Percentiles rank a stretch among this genome's conserved stretches.
Conservation (phyloP, 2,888 invertebrate genomes). For the Tetranychus truncatus region DNA sequence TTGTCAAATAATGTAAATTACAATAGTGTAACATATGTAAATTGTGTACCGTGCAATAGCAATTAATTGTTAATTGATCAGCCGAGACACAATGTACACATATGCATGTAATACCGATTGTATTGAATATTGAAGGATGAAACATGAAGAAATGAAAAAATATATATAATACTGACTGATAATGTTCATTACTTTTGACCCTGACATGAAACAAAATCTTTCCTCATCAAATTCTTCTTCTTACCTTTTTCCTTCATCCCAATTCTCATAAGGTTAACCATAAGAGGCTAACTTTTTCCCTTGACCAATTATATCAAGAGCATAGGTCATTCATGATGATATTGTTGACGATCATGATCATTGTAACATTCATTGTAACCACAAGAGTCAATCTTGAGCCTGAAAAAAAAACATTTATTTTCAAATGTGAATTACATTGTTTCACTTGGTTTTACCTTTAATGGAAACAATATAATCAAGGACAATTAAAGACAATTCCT, state of each 20-base stretch:
- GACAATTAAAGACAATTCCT: too few species aligned
- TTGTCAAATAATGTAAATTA: too few species aligned
- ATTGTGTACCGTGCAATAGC: too few species aligned
- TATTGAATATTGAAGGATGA: neutral
- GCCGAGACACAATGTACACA: too few species aligned
- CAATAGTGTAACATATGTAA: too few species aligned
- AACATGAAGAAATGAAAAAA: neutral
- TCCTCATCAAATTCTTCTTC: neutral
- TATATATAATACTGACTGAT: neutral
- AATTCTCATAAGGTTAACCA: neutral
- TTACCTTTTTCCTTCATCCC: neutral
- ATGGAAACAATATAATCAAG: too few species aligned
- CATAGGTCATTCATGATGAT: neutral
- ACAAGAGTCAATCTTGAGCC: neutral
- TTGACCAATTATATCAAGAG: neutral
- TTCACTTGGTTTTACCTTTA: too few species aligned
- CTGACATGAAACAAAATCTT: neutral
- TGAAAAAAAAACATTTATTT: too few species aligned
- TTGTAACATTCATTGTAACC: neutral
- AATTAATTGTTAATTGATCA: too few species aligned
- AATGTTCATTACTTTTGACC: neutral
- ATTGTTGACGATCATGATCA: neutral
- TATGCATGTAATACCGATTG: too few species aligned
- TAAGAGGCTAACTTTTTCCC: constrained; percentile 1
- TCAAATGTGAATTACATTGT: too few species aligned